Conservation (phyloP, 2,888 invertebrate species). For the Drosophila lutescens region DNA sequence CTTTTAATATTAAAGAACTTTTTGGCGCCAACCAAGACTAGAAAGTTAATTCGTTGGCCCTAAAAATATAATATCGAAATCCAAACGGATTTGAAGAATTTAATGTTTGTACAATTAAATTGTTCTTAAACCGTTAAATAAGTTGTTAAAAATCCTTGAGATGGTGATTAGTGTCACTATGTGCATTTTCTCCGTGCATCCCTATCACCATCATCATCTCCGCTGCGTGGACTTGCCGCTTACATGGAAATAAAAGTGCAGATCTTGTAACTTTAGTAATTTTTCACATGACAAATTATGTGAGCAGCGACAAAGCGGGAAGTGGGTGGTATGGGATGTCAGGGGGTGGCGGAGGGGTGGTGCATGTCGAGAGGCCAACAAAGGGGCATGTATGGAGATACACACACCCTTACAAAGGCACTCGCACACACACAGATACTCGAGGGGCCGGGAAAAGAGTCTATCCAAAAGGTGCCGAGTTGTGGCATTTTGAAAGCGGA, state of each 20-base stretch:
- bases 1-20: too few relatives aligned
- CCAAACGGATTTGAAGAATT: too few relatives aligned
- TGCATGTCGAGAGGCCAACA: conserved; percentile 50
- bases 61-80: too few relatives aligned
- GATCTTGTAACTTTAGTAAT: conserved; percentile 81
- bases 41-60: too few relatives aligned
- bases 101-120: too few relatives aligned
- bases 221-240: conserved; percentile 50
- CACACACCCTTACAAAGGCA: conserved; percentile 18
- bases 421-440: conserved; percentile 6
- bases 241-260: conserved; percentile 71
- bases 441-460: conserved; percentile 13
- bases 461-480: conserved; percentile 60
- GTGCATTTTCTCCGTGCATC: conserved; percentile 17
- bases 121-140: too few relatives aligned
- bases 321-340: conserved; percentile 12
- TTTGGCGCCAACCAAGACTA: too few relatives aligned
- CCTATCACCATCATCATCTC: conserved; percentile 53
- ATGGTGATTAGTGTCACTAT: not conserved
- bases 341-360: conserved; percentile 8
- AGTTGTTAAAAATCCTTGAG: too few relatives aligned
- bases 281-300: conserved; percentile 83
- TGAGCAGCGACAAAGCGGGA: conserved; percentile 62
- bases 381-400: conserved; percentile 39
- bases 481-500: conserved; percentile 71